Evolutionary conservation across 2,113 vertebrate species (phyloP).

Genomic region (Malurus alboscapulatus): DNA sequence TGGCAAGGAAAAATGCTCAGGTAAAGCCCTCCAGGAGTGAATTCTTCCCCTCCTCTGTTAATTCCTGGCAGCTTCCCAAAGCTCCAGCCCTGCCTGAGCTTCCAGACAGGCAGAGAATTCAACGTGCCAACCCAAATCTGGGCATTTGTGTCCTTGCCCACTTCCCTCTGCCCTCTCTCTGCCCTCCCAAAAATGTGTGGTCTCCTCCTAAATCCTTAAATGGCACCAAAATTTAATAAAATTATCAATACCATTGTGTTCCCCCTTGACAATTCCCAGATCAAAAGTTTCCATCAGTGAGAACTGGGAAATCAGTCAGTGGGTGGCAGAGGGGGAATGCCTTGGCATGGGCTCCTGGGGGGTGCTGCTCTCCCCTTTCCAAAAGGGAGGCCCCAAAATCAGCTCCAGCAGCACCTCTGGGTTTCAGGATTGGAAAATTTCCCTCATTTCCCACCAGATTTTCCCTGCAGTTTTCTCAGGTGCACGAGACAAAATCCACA

Average conservation of each 20-base stretch:
- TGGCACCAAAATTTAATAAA: neutral
- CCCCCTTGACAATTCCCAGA: neutral
- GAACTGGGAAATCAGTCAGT: neutral
- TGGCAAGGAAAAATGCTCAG: neutral
- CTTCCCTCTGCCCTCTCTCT: neutral
- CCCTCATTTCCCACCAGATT: no score
- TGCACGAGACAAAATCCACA: no score
- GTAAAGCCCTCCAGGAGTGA: neutral
- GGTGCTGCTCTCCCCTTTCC: neutral
- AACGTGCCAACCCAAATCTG: no score
- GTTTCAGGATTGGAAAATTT: no score
- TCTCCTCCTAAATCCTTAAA: neutral
- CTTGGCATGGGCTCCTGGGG: neutral
- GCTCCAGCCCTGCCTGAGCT: neutral
- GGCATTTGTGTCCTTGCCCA: fast-evolving
- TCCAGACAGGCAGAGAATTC: neutral
- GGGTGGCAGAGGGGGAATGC: no score
- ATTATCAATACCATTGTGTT: neutral
- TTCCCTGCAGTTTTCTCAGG: no score
- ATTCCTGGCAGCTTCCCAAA: neutral
- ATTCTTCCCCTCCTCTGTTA: neutral
- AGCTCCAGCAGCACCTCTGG: no score
- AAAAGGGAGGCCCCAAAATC: no score
- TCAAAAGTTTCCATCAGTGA: neutral
- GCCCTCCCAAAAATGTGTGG: fast-evolving